Evolutionary conservation across 2,888 invertebrate species (phyloP).

Genomic region (Stratiomys singularior): DNA sequence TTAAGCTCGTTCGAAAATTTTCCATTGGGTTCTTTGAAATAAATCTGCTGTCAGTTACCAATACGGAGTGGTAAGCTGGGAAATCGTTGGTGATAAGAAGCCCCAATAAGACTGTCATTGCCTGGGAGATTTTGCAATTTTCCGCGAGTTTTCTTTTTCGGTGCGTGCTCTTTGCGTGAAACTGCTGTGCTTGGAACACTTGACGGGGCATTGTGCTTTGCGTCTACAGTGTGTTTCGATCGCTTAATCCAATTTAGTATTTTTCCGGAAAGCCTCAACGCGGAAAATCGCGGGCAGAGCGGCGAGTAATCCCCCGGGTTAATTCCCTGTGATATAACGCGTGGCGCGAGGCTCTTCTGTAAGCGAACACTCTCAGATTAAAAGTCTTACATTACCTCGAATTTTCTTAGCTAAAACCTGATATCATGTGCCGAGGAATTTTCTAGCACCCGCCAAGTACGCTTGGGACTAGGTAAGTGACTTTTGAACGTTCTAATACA

Average conservation of each 20-base stretch:
- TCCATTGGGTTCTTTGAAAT: background rate
- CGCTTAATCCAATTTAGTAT: background rate
- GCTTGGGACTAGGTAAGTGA: slow-evolving; percentile 40
- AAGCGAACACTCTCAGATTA: background rate
- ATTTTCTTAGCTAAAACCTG: background rate
- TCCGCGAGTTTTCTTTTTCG: background rate
- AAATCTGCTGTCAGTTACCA: background rate
- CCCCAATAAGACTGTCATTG: background rate
- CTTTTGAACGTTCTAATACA: background rate
- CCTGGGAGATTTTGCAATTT: slow-evolving; percentile 13
- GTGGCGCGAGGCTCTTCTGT: too few species aligned
- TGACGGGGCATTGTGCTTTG: background rate
- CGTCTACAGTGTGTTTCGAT: slow-evolving; percentile 2
- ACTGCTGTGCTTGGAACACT: background rate
- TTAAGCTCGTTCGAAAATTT: background rate
- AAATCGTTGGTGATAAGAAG: background rate
- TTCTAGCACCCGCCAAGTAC: slow-evolving; percentile 43
- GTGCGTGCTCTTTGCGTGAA: slow-evolving; percentile 1
- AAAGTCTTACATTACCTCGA: background rate
- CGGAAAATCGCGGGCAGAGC: background rate
- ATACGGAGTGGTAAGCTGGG: background rate
- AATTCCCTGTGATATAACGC: background rate
- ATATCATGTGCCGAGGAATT: slow-evolving; percentile 41
- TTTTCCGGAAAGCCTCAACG: background rate
- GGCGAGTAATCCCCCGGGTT: background rate